These are phyloP conservation scores for Phengaris arion DNA, from an alignment of 2,888 invertebrate genomes.

Conservation along the genomic window DNA sequence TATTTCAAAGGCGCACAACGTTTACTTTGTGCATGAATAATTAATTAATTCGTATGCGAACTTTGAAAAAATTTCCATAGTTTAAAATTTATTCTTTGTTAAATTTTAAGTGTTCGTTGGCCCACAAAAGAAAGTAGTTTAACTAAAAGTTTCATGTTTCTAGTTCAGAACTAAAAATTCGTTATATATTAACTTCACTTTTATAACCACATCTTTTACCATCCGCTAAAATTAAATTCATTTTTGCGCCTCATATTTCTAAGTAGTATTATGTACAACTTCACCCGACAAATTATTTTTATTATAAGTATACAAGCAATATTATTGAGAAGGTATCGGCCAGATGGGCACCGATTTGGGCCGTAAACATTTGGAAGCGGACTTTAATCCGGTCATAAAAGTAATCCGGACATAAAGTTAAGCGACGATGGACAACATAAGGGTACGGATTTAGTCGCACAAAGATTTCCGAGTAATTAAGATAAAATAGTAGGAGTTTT, in stretches of 20 bases:
- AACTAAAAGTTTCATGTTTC: background rate
- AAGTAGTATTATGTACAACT: background rate
- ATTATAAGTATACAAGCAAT: conserved; percentile 37
- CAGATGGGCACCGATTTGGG: conserved; percentile 60
- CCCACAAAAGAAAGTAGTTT: conserved; percentile 1
- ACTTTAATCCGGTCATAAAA: conserved; percentile 77
- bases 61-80: conserved; percentile 32
- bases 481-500: conserved; percentile 76
- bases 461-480: conserved; percentile 79
- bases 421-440: conserved; percentile 77
- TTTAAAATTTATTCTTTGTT: conserved; percentile 17
- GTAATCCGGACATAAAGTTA: conserved; percentile 78
- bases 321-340: conserved; percentile 47
- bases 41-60: conserved; percentile 38
- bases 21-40: conserved; percentile 38
- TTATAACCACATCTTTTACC: background rate
- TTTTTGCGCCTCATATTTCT: too few species aligned
- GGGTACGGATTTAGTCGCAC: conserved; percentile 75
- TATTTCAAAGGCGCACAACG: conserved; percentile 34
- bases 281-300: conserved; percentile 19
- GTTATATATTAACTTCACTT: too few species aligned
- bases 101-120: conserved; percentile 12
- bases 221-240: too few species aligned
- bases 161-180: background rate
- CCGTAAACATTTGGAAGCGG: conserved; percentile 76